Evolutionary conservation across 2,797 vertebrate genomes (phyloP), one percentile per base, ranked within the genome.

Genomic region (Sebastes nivosus): DNA sequence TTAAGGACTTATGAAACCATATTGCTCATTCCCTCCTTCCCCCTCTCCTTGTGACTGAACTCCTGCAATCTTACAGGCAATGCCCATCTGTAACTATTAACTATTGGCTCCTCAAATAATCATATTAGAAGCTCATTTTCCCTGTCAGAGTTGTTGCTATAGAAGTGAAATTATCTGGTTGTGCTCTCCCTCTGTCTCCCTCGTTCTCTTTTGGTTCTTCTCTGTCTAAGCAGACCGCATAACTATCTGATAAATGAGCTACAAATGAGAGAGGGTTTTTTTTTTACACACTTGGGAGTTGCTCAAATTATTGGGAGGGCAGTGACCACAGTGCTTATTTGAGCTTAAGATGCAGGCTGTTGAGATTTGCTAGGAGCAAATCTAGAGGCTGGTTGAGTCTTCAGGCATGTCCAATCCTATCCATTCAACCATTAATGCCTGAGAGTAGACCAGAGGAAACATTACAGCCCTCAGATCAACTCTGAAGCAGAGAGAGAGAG

Each of bases 351-450:
- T 87, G 81, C 82, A 90, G 87, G 82, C 82, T 86, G 89, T 88
- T 81, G 83, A 82, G 79, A 88, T 92, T 86, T 59, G 82, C 92
- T 91, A 34, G 80, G 72, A 93, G 94, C 60, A n/a, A 84, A 88
- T 93, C 92, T 84, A 70, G 81, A 87, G 92, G 91, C 90, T 89
- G 87, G 86, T 92, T 81, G 75, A 88, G 87, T 94, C 91, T 91
- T 84, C 85, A 89, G 92, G 88, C 92, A 88, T 94, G 94, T 95
- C 95, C 89, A 89, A 84, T 94, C 91, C 87, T 69, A 94, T 95
- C 89, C 94, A 95, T 95, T 95, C 92, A 94, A 92, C 93, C 93
- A 94, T 96, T 95, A 95, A 94, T 89, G 92, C 94, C 91, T 71
- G 55, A 82, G 90, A 94, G 88, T 76, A 90, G 92, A 91, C 92